Evolutionary conservation across 2,888 invertebrate species (phyloP), one percentile per base, ranked within the genome.

Genomic region (Mylabris sibirica): DNA sequence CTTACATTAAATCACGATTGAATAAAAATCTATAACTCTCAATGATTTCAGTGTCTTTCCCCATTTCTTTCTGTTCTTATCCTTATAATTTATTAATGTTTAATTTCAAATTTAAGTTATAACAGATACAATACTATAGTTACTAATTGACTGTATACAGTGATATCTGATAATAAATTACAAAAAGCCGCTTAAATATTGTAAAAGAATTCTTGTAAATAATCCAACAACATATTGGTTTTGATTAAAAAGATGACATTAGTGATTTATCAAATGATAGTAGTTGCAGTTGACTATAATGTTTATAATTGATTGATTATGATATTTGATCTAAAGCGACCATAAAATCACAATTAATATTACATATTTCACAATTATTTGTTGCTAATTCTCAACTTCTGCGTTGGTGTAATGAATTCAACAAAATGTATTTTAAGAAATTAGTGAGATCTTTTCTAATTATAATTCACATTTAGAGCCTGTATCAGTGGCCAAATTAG

Each of bases 231-330:
- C 65, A 65, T 68, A 68, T 65, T 49, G 63, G 53, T 60, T 57
- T 68, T 68, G 68, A 68, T 68, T 68, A 65, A 68, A 64, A 63
- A 38, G 57, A 63, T 65, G 68, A 65, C 68, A 24, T 62, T 44
- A 30, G 63, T 60, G 41, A 68, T 68, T 65, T 68, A 67, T 65
- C 70, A 63, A 63, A 24, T 69, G 63, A 22, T 66, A 64, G 60
- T 66, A 67, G 61, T 64, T 57, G 64, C 35, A 41, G 62, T 61
- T 12, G 49, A 63, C 59, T 63, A 59, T 49, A 24, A 44, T 65
- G 59, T 65, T 63, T 5, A 44, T 59, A 62, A 64, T 9, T 70
- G 70, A 70, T 70, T 65, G 67, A 70, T 67, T 63, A 63, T 70
- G 63, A 67, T 69, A 60, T 64, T 62, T 12, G 38, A 49, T 63